Evolutionary conservation across 2,888 invertebrate genomes (phyloP).

Genomic region (Emmelina monodactyla): DNA sequence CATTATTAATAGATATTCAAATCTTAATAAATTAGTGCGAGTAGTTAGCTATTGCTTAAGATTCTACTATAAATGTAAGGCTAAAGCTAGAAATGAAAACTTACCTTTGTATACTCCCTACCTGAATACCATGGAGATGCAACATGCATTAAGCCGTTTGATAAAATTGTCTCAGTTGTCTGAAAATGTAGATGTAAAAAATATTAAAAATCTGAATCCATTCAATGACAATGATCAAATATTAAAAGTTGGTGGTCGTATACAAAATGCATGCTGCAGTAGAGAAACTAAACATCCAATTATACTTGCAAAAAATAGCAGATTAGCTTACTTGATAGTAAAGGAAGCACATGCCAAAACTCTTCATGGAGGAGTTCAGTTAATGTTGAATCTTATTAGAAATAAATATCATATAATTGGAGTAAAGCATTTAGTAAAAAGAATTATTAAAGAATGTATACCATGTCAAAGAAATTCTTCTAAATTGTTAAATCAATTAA

Average conservation of each 20-base stretch:
- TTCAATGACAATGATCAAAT: conserved; percentile 7
- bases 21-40: not conserved
- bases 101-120: not conserved
- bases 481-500: conserved; percentile 1
- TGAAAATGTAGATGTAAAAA: not conserved
- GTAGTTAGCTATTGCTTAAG: not conserved
- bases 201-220: conserved; percentile 3
- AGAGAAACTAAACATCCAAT: conserved; percentile 10
- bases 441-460: conserved; percentile 5
- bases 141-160: not conserved
- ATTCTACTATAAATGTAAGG: not conserved
- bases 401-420: conserved; percentile 10
- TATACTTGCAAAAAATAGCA: conserved; percentile 8
- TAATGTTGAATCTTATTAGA: conserved; percentile 11
- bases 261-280: conserved; percentile 8
- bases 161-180: not conserved
- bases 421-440: conserved; percentile 9
- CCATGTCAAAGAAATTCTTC: conserved; percentile 2
- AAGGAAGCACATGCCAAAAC: conserved; percentile 14
- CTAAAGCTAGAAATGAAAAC: not conserved
- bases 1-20: not conserved
- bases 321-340: conserved; percentile 11
- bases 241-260: conserved; percentile 13
- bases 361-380: conserved; percentile 12
- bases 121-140: not conserved